Evolutionary conservation across 2,113 vertebrate genomes (phyloP).

Genomic region (Tachuris rubrigastra): DNA sequence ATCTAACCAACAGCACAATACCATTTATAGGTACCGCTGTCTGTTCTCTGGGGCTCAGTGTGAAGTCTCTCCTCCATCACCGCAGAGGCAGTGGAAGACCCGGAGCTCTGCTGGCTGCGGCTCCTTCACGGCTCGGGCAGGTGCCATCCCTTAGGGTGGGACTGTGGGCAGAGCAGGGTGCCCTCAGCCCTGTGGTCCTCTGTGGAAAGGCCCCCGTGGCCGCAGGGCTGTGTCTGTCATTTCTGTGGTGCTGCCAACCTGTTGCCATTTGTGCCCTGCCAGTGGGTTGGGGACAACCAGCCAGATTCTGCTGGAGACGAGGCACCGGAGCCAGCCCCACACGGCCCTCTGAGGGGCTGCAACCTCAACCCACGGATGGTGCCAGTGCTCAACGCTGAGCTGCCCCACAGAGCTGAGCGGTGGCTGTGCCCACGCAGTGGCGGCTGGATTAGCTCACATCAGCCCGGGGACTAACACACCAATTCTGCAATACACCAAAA

Average conservation of each 20-base stretch:
- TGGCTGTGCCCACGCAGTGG: not conserved
- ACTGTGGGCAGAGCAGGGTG: fast-evolving
- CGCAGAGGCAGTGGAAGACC: not conserved
- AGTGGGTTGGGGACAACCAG: not conserved
- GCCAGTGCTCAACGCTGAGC: not conserved
- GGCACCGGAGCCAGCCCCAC: not conserved
- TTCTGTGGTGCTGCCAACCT: fast-evolving
- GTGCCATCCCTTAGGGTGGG: fast-evolving
- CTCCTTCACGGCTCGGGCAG: not conserved
- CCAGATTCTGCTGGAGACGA: fast-evolving
- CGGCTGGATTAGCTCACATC: not conserved
- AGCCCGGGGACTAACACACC: not conserved
- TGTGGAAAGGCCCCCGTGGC: fast-evolving
- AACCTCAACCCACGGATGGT: fast-evolving
- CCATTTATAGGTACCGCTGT: constrained; percentile 16
- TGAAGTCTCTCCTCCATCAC: constrained; percentile 5
- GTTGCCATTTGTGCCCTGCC: fast-evolving
- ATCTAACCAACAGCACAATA: constrained; percentile 54
- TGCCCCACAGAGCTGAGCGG: not conserved
- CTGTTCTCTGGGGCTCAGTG: not conserved
- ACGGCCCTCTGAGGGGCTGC: fast-evolving
- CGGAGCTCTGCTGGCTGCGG: not conserved
- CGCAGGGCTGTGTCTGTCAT: fast-evolving
- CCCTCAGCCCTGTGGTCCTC: not conserved
- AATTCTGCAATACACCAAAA: constrained; percentile 11